A percentile compares a stretch with the other conserved stretches of the same genome.
These are phyloP conservation scores for Habropoda laboriosa DNA, from an alignment of 1,140 invertebrate genomes.

Conservation along the genomic window DNA sequence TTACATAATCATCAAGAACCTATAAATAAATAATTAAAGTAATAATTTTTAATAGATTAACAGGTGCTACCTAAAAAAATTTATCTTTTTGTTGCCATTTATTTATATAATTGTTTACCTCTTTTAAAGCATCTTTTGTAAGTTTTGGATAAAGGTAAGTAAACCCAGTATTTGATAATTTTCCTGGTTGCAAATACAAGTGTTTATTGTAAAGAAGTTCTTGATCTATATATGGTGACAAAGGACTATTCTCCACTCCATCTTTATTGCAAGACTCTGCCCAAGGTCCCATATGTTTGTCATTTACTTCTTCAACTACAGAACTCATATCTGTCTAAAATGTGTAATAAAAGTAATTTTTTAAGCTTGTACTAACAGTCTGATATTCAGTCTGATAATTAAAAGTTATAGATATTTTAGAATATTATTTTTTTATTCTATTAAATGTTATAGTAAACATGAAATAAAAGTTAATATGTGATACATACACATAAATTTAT, in stretches of 20 bases:
- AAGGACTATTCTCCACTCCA: constrained; percentile 90
- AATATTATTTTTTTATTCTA: not conserved
- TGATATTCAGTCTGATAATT: not conserved
- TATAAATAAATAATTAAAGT: constrained; percentile 74
- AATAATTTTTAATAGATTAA: not conserved
- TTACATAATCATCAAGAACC: constrained; percentile 87
- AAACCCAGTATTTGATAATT: constrained; percentile 84
- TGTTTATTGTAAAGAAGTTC: constrained; percentile 91
- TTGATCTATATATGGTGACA: constrained; percentile 92
- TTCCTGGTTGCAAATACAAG: constrained; percentile 88
- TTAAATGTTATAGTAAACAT: not conserved
- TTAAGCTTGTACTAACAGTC: not conserved
- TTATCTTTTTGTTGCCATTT: not conserved
- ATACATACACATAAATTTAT: constrained; percentile 5
- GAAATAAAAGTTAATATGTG: not conserved
- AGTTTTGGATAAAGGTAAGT: constrained; percentile 83
- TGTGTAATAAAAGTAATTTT: constrained; percentile 18
- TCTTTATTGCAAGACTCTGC: constrained; percentile 90
- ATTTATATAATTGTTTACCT: constrained; percentile 77
- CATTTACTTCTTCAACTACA: constrained; percentile 94
- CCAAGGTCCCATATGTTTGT: constrained; percentile 95
- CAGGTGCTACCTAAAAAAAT: too few relatives aligned
- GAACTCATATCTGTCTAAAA: constrained; percentile 86
- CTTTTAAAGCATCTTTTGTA: constrained; percentile 84
- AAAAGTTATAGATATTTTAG: not conserved